Evolutionary conservation across 1,140 invertebrate species (phyloP).

Genomic region (Tachypleus tridentatus): DNA sequence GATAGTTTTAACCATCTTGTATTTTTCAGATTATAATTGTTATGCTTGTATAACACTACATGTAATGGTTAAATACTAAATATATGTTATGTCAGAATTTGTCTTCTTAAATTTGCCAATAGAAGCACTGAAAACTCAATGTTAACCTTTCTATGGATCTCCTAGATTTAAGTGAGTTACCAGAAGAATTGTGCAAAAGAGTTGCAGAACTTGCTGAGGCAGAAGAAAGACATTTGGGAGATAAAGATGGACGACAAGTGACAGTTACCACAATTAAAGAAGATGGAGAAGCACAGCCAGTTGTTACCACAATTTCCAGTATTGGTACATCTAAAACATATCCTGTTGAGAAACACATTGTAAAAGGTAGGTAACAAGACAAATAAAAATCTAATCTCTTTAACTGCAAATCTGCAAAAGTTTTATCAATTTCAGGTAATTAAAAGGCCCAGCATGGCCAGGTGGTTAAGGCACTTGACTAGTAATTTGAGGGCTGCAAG

Average conservation of each 20-base stretch:
- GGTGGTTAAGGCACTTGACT: too few relatives aligned
- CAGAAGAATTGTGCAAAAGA: constrained; percentile 12
- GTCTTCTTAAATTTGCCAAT: too few relatives aligned
- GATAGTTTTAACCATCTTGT: too few relatives aligned
- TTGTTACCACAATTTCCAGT: constrained; percentile 20
- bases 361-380: not conserved
- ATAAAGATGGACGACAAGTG: constrained; percentile 27
- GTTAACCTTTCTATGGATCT: not conserved
- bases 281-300: constrained; percentile 26
- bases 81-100: too few relatives aligned
- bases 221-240: constrained; percentile 23
- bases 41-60: too few relatives aligned
- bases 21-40: too few relatives aligned
- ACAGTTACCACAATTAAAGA: constrained; percentile 27
- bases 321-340: constrained; percentile 5
- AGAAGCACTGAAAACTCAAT: too few relatives aligned
- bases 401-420: too few relatives aligned
- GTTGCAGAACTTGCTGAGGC: constrained; percentile 15
- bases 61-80: too few relatives aligned
- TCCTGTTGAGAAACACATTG: not conserved
- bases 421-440: too few relatives aligned
- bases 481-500: too few relatives aligned
- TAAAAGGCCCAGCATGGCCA: too few relatives aligned
- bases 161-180: not conserved
- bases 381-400: not conserved